Base-by-base conservation (phyloP, 1,140 invertebrate species). In the Magallana gigas region DNA sequence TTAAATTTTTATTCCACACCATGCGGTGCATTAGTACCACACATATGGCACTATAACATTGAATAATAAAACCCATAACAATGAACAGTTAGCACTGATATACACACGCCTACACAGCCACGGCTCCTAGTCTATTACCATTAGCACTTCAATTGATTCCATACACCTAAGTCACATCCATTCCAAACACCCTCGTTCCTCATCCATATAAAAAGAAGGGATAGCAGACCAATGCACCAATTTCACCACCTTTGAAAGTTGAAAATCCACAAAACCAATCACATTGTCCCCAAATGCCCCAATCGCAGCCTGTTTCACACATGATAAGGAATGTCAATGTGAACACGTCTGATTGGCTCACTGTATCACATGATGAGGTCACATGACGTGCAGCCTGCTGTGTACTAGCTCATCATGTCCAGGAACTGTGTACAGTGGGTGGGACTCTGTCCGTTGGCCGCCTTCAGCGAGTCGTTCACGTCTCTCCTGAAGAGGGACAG, bases 401-500 rank as follows among this genome's bases (percentile, higher is more conserved):
- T 18, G 81, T 83, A 83, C 57, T 58, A 89, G 82, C 71, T 94
- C 93, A 94, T 94, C 93, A 94, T 94, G 84, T 94, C 93, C n/a
- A 92, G 90, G 23, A 91, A 92, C 12, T 89, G 83, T 56, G 90
- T 84, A 57, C 92, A 93, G 14, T 90, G 86, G 68, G 91, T 87
- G 3, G 92, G 92, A 90, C 92, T 94, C 83, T 90, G 92, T 87
- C 89, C 92, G 18, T 89, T 89, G 23, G 93, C 90, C 60, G 93
- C 97, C 96, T 99, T 99, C 88, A 99, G 95, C 58, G 98, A 97
- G 93, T 99, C 98, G 94, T 99, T 99, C 91, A 99, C 98, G 94
- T 99, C 98, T 91, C 98, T 96, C 91, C 98, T 96, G 95, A 99
- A 99, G 94, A 98, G 97, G 12, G 98, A 98, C 90, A 99, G 95